These are phyloP conservation scores for Rhingia campestris DNA, from an alignment of 2,888 invertebrate genomes.

Conservation along the genomic window DNA sequence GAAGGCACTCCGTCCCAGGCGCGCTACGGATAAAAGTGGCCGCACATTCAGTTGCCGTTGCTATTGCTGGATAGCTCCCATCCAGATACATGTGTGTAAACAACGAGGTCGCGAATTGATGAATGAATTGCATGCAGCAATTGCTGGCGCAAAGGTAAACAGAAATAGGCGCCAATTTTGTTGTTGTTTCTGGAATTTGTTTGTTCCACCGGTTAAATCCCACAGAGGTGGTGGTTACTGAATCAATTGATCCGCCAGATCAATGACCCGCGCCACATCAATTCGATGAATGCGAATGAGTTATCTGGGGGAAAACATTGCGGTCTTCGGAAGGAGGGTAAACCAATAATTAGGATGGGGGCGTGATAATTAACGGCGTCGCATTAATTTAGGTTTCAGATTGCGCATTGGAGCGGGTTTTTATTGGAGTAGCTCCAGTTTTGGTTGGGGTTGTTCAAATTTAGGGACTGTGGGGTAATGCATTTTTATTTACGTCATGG, in stretches of 20 bases:
- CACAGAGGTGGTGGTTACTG: constrained; percentile 38
- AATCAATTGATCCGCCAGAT: constrained; percentile 56
- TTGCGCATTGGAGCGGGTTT: no score
- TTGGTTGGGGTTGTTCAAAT: no score
- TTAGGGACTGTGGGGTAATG: no score
- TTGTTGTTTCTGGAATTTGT: constrained; percentile 59
- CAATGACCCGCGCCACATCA: constrained; percentile 51
- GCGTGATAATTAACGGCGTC: no score
- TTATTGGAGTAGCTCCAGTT: no score
- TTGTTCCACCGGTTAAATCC: constrained; percentile 63
- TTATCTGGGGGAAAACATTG: constrained; percentile 35
- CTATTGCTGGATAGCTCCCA: neutral
- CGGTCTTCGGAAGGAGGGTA: constrained; percentile 8
- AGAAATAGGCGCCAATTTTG: constrained; percentile 66
- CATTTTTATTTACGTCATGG: no score
- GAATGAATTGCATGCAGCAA: constrained; percentile 58
- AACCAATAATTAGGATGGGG: constrained; percentile 40
- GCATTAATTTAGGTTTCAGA: no score
- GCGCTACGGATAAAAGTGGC: constrained; percentile 34
- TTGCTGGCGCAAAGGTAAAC: constrained; percentile 60
- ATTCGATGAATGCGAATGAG: constrained; percentile 3
- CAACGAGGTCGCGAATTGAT: constrained; percentile 50
- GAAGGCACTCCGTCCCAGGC: neutral
- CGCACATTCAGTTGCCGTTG: constrained; percentile 23
- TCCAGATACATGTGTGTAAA: constrained; percentile 56